Evolutionary conservation across 2,888 invertebrate genomes (phyloP).

Genomic region (Eupelmus urozonus): DNA sequence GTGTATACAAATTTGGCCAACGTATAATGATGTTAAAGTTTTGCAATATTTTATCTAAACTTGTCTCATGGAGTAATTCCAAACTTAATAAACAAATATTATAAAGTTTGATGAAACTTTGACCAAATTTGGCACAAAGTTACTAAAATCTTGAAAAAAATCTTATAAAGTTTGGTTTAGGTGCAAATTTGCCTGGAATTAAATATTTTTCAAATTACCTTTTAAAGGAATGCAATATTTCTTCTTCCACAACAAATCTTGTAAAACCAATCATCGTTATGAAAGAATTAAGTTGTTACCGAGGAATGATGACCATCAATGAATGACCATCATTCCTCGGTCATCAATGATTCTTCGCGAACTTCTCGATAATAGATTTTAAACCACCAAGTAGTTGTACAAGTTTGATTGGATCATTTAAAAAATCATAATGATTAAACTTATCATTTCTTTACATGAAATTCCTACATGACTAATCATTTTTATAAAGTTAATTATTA

Average conservation of each 20-base stretch:
- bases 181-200: no score
- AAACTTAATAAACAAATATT: no score
- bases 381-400: constrained; percentile 26
- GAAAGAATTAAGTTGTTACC: constrained; percentile 26
- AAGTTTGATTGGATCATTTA: constrained; percentile 37
- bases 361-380: constrained; percentile 27
- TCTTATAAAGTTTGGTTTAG: no score
- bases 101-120: no score
- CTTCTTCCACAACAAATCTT: background rate
- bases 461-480: background rate
- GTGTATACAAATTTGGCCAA: no score
- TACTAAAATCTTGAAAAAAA: no score
- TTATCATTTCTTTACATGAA: background rate
- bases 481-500: no score
- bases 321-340: background rate
- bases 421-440: constrained; percentile 22
- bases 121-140: no score
- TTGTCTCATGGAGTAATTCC: no score
- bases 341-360: constrained; percentile 33
- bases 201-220: no score
- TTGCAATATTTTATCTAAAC: no score
- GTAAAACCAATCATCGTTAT: background rate
- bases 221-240: background rate
- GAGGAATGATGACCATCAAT: background rate
- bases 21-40: no score